Evolutionary conservation across 1,140 invertebrate genomes (phyloP).

Genomic region (Aphelinus certus): DNA sequence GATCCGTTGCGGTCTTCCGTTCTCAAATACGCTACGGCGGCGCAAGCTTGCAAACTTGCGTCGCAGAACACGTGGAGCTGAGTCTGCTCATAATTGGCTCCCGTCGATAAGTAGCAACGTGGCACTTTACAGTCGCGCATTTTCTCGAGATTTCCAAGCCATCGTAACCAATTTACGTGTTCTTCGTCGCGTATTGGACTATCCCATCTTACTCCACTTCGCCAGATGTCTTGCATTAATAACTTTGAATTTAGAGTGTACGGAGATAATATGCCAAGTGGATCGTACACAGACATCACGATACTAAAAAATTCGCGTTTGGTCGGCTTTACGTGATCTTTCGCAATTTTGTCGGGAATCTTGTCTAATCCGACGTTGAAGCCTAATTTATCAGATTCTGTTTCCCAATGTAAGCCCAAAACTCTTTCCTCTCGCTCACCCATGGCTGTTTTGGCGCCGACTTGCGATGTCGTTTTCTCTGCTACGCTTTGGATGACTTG

Average conservation of each 20-base stretch:
- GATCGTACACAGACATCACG: constrained; percentile 48
- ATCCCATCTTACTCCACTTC: constrained; percentile 43
- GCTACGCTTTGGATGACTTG: background rate
- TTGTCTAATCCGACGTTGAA: constrained; percentile 9
- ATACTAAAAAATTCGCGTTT: constrained; percentile 34
- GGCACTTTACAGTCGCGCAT: constrained; percentile 1
- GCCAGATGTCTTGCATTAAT: constrained; percentile 43
- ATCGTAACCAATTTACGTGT: constrained; percentile 22
- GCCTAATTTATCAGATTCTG: background rate
- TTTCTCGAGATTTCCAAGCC: background rate
- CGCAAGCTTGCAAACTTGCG: constrained; percentile 30
- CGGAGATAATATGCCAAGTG: constrained; percentile 43
- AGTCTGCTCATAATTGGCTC: background rate
- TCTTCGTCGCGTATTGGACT: constrained; percentile 30
- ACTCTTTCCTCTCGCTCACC: background rate
- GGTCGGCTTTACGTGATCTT: constrained; percentile 32
- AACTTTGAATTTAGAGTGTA: constrained; percentile 41
- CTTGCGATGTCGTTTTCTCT: background rate
- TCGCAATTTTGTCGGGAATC: background rate
- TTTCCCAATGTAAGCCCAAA: constrained; percentile 27
- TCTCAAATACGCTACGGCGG: constrained; percentile 40
- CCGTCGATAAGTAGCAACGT: background rate
- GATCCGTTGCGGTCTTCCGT: constrained; percentile 7
- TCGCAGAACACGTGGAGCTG: constrained; percentile 54
- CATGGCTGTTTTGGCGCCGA: background rate